Evolutionary conservation across 2,888 invertebrate genomes (phyloP), one percentile per base, ranked within the genome.

Genomic region (Mamestra brassicae): DNA sequence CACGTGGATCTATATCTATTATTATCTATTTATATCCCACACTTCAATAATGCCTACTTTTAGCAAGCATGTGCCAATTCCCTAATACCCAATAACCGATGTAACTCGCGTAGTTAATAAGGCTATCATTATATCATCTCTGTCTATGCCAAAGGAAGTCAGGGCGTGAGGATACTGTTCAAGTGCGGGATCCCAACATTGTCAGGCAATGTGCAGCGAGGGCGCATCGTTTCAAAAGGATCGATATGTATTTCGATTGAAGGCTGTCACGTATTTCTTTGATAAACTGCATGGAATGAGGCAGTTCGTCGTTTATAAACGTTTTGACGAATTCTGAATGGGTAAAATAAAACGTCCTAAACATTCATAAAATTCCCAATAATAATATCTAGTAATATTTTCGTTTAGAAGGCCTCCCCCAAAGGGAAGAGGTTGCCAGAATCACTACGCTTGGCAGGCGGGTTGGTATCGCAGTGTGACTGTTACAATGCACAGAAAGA

Each of bases 91-190:
- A 55, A 78, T 83, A 60, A 34, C 15, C 4, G 0, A 78, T 78
- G 42, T 70, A 17, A 8, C 52, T 69, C 78, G 78, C 83, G 78
- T 83, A 60, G 0, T 45, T 66, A 82, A 77, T 77, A 76, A 64
- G 76, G 76, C 82, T 36, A 81, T 83, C 70, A 83, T 55, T 78
- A 60, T 68, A 83, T 55, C 15, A 78, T 78, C 83, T 78, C 83
- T 83, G 83, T 52, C 63, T 36, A 50, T 50, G 78, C 58, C 60
- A 36, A 78, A 83, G 78, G 83, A 78, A 69, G 78, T 69, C 2
- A 2, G 34, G 0, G 15, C 78, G 78, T 78, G 78, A 69, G 57
- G 36, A 1, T 70, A 70, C 63, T 78, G 42, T 55, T 26, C n/a
- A 78, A 70, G 70, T 78, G 11, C 0, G 17, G 15, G 6, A 55